Conservation (phyloP, 1,140 invertebrate species). For the Nasonia vitripennis region DNA sequence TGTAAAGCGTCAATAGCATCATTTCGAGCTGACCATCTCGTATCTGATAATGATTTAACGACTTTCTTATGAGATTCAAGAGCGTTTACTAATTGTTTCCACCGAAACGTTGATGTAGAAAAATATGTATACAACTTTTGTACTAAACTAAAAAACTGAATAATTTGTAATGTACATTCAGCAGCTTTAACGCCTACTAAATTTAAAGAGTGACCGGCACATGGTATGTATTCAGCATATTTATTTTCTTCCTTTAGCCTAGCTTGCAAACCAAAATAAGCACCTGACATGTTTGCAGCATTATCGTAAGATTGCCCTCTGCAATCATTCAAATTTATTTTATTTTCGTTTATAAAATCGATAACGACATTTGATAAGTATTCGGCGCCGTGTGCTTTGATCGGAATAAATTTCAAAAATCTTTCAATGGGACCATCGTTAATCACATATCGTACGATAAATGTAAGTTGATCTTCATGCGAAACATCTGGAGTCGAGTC, state of each 20-base stretch:
- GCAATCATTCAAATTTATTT: no score
- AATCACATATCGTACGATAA: constrained; percentile 55
- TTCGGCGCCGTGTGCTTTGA: no score
- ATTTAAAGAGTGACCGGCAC: constrained; percentile 59
- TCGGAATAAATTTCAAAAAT: no score
- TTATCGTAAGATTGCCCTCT: no score
- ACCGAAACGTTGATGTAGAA: constrained; percentile 6
- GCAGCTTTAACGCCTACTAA: constrained; percentile 53
- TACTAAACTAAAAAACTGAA: background rate
- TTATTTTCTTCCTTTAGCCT: no score
- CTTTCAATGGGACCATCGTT: no score
- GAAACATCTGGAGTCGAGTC: constrained; percentile 69
- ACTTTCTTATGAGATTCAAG: background rate
- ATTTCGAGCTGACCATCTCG: constrained; percentile 47
- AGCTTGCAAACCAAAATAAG: no score
- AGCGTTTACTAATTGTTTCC: constrained; percentile 6
- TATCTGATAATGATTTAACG: constrained; percentile 46
- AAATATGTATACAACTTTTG: constrained; percentile 15
- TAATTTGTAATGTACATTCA: constrained; percentile 2
- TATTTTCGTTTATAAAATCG: no score
- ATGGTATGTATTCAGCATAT: no score
- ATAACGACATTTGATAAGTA: no score
- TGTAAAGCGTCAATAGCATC: constrained; percentile 43
- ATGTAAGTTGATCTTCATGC: constrained; percentile 52
- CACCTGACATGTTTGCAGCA: no score